Evolutionary conservation across 2,888 invertebrate species (phyloP), one percentile per base, ranked within the genome.

Genomic region (Caenorhabditis drosophilae): DNA sequence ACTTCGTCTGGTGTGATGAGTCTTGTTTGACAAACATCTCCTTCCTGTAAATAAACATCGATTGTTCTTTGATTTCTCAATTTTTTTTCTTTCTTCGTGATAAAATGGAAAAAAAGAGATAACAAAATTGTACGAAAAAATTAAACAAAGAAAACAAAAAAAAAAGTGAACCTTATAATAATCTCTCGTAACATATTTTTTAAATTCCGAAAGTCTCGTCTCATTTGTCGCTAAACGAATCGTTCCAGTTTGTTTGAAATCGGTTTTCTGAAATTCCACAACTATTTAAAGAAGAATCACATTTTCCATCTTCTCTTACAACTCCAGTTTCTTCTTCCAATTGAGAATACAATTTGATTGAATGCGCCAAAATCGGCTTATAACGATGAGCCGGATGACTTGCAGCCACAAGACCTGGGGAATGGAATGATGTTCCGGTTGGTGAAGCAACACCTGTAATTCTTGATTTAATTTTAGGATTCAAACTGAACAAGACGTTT

Each of bases 271-370:
- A n/a, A n/a, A n/a, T n/a, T n/a, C n/a, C n/a, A n/a, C n/a, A n/a
- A n/a, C n/a, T n/a, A n/a, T n/a, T n/a, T n/a, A n/a, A n/a, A n/a
- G n/a, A 72, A 62, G 26, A 58, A 27, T 18, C 20, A 22, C 6
- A 18, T 35, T 27, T 18, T 15, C 1, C 16, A 22, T 20, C 34
- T n/a, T 40, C 48, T 44, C 54, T 23, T 49, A 84, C 84, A 75
- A 84, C 85, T 49, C 84, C 85, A 12, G 85, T 86, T 71, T 86
- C 86, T 23, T 74, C 71, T 58, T 84, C 84, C 12, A 86, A 69
- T 58, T 80, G 80, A 16, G 81, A 57, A 63, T 84, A 86, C 23
- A 86, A 70, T 45, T 85, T 80, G 6, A 86, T 72, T 50, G 85
- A 85, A 71, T 79, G 80, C 27, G 78, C 75, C 16, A 77, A 62